phyloP scores from a whole-genome alignment of 2,797 vertebrate genomes.

The Microcaecilia unicolor region DNA sequence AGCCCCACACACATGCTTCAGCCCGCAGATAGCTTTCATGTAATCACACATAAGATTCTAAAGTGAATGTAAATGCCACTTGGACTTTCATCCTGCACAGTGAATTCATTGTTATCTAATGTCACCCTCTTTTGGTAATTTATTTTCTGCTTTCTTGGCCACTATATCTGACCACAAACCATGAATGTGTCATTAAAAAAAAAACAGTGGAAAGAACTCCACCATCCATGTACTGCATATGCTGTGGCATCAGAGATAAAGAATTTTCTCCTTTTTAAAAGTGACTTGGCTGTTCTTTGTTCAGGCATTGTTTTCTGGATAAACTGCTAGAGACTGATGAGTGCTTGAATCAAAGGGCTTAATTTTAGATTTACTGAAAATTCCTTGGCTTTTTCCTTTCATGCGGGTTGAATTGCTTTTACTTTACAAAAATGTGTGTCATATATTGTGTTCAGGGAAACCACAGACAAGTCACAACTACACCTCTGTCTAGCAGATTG shows the following conservation, averaged over 20 bases:
- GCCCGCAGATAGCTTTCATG: neutral
- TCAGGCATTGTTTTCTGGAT: no score
- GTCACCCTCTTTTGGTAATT: neutral
- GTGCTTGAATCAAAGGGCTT: no score
- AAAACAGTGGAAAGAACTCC: neutral
- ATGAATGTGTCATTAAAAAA: neutral
- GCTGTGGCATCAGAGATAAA: neutral
- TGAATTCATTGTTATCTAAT: slow-evolving; percentile 1
- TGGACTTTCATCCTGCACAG: neutral
- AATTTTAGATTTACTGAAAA: no score
- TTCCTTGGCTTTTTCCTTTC: no score
- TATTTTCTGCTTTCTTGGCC: neutral
- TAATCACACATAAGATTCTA: neutral
- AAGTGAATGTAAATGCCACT: neutral
- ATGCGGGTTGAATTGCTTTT: no score
- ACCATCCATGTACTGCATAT: neutral
- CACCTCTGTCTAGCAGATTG: no score
- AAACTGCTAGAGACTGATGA: no score
- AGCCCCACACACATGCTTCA: accelerated
- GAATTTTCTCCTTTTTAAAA: no score
- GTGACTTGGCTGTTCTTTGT: no score
- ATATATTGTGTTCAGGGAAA: no score
- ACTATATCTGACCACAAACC: neutral
- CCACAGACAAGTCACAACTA: no score
- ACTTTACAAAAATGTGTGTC: no score